Conservation (phyloP, 2,797 vertebrate genomes). For the Acestrorhynchus altus region DNA sequence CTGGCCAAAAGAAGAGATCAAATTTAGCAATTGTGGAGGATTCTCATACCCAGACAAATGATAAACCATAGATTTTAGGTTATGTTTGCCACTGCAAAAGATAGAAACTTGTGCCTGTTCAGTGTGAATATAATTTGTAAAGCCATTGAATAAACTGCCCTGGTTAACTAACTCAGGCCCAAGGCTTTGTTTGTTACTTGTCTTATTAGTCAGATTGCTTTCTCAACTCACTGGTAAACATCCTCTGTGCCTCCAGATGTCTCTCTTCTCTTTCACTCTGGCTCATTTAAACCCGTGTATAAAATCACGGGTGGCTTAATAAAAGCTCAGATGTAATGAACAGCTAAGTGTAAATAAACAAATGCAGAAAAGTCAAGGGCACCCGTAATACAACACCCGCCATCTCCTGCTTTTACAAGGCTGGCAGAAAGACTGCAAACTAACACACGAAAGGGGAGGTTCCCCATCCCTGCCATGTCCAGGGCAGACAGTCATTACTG, state of each 20-base stretch:
- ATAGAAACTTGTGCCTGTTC: background rate
- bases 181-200: conserved; percentile 19
- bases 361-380: conserved; percentile 49
- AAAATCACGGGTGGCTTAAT: conserved; percentile 52
- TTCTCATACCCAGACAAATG: background rate
- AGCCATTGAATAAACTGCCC: conserved; percentile 8
- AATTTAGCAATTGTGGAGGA: background rate
- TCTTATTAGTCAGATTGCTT: conserved; percentile 17
- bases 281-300: conserved; percentile 45
- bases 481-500: conserved; percentile 69
- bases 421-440: conserved; percentile 43
- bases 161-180: background rate
- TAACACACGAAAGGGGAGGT: conserved; percentile 47
- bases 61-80: background rate
- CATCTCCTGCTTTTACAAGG: conserved; percentile 39
- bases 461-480: conserved; percentile 69
- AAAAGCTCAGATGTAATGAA: conserved; percentile 55
- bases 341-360: conserved; percentile 61
- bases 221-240: conserved; percentile 31
- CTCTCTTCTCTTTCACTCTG: conserved; percentile 41
- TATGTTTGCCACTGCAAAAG: no score
- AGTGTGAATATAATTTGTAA: conserved; percentile 6
- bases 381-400: conserved; percentile 45
- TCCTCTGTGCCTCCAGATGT: conserved; percentile 43
- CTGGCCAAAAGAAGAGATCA: background rate